These are phyloP conservation scores for Sakesphorus luctuosus DNA, from an alignment of 2,113 vertebrate genomes.

Conservation along the genomic window DNA sequence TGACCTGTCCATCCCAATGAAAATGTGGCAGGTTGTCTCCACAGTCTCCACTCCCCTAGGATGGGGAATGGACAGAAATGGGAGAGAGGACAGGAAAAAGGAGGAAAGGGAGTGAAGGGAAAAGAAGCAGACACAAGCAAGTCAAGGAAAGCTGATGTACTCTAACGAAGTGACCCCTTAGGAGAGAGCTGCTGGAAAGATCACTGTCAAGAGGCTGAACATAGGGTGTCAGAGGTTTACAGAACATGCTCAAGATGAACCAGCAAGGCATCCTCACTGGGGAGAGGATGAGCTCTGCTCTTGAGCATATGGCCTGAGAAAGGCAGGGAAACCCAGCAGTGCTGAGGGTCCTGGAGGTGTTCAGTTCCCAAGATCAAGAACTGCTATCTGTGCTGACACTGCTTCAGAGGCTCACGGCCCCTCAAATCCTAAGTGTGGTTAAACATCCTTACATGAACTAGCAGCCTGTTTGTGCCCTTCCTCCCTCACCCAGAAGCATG, in stretches of 20 bases:
- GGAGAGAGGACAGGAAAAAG: not conserved
- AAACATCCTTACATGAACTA: not conserved
- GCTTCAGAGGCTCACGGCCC: not conserved
- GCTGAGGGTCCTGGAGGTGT: constrained; percentile 42
- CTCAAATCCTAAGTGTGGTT: not conserved
- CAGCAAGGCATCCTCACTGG: not conserved
- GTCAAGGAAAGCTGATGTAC: not conserved
- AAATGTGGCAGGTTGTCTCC: not conserved
- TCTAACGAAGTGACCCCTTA: not conserved
- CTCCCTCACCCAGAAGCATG: not conserved
- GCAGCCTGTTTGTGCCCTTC: not conserved
- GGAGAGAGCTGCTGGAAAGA: not conserved
- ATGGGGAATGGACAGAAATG: rapidly evolving
- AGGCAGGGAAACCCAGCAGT: not conserved
- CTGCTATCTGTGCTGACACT: not conserved
- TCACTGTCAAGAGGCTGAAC: not conserved
- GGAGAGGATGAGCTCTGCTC: not conserved
- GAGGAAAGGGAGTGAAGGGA: not conserved
- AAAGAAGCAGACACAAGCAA: not conserved
- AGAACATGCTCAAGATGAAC: rapidly evolving
- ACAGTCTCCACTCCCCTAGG: rapidly evolving
- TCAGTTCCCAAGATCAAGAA: not conserved
- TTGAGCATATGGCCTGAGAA: not conserved
- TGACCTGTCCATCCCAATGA: not conserved
- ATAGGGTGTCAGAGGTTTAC: not conserved